These are phyloP conservation scores for Chaenogobius annularis DNA, from an alignment of 2,113 vertebrate species.

Conservation along the genomic window DNA sequence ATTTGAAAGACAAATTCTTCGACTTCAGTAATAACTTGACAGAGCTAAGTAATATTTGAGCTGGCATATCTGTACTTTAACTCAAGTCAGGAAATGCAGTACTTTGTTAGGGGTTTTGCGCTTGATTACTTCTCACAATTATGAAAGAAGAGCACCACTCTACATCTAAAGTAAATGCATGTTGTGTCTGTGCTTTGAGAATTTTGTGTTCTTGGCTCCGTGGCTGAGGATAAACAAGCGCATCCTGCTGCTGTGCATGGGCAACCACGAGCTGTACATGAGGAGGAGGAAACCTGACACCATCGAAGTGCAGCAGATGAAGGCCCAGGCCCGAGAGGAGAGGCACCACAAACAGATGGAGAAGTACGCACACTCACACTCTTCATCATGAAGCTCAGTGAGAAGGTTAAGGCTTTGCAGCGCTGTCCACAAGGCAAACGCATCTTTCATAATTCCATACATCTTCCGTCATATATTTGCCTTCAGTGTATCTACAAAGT, in stretches of 20 bases:
- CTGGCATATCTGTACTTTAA: no score
- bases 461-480: no score
- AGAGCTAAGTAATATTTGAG: no score
- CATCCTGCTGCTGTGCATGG: slow-evolving; percentile 97
- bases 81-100: no score
- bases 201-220: slow-evolving; percentile 96
- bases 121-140: no score
- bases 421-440: no score
- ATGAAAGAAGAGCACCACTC: no score
- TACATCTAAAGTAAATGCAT: background rate
- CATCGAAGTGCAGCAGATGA: slow-evolving; percentile 99
- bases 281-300: slow-evolving; percentile 96
- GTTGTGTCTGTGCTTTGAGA: slow-evolving; percentile 67
- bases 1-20: no score
- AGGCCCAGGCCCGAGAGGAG: slow-evolving; percentile 95
- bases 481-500: no score
- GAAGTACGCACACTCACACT: slow-evolving; percentile 73
- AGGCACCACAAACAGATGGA: slow-evolving; percentile 98
- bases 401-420: background rate
- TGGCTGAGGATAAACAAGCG: slow-evolving; percentile 97
- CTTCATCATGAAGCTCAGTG: background rate
- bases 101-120: no score
- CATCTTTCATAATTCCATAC: no score
- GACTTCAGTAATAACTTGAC: no score
- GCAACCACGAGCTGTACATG: slow-evolving; percentile 98